Percentiles rank a stretch among this genome's conserved stretches.
Evolutionary conservation across 2,797 vertebrate genomes (phyloP).

Genomic region (Coluber constrictor): DNA sequence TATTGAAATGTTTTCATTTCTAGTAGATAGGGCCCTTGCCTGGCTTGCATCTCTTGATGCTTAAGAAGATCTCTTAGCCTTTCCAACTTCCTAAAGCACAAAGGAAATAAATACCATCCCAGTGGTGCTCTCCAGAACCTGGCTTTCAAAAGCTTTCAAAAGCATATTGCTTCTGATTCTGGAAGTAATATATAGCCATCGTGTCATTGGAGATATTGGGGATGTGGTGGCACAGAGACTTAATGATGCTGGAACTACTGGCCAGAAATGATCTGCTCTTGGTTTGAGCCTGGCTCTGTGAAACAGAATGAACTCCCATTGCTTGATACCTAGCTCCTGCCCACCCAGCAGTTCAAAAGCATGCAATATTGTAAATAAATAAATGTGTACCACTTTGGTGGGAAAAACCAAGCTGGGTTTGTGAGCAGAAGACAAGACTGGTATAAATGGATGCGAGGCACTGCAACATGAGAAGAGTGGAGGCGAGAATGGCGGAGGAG

Average conservation of each 20-base stretch:
- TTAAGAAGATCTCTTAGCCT: neutral
- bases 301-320: neutral
- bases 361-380: neutral
- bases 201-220: neutral
- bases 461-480: accelerated
- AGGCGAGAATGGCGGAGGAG: accelerated
- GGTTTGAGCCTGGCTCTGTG: neutral
- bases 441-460: neutral
- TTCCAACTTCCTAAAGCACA: neutral
- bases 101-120: neutral
- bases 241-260: neutral
- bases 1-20: neutral
- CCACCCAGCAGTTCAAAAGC: neutral
- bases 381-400: neutral
- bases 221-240: neutral
- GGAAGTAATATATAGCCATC: neutral
- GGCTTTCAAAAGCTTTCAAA: neutral
- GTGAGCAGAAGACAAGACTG: neutral
- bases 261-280: neutral
- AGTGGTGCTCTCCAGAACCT: neutral
- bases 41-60: neutral
- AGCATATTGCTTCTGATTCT: neutral
- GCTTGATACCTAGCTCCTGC: neutral
- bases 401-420: neutral
- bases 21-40: neutral